Percentiles rank a stretch among this genome's conserved stretches.
Conservation (phyloP, 2,797 vertebrate species). For the Gymnothorax javanicus region DNA sequence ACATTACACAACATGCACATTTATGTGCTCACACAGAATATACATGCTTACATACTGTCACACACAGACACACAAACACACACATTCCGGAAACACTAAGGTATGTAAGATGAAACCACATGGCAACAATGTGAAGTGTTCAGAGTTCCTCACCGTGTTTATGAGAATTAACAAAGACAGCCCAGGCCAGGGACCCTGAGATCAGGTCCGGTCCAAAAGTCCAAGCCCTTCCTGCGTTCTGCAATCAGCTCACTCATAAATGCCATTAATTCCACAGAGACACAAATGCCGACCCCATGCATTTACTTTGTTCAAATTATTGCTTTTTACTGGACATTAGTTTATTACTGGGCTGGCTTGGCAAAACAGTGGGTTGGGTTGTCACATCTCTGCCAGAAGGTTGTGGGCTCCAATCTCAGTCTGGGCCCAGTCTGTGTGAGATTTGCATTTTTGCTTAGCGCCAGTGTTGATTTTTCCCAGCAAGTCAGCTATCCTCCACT, state of each 20-base stretch:
- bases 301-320: not conserved
- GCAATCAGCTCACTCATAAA: not conserved
- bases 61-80: not conserved
- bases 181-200: not conserved
- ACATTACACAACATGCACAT: too few species aligned
- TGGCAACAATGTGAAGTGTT: not conserved
- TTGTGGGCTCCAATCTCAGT: too few species aligned
- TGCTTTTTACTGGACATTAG: not conserved
- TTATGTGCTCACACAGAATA: too few species aligned
- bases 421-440: too few species aligned
- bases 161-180: not conserved
- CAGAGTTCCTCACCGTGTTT: not conserved
- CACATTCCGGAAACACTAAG: not conserved
- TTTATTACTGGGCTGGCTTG: too few species aligned
- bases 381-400: too few species aligned
- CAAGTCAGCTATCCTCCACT: too few species aligned
- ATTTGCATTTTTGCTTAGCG: too few species aligned
- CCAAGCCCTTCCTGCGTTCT: not conserved
- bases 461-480: too few species aligned
- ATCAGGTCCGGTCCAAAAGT: conserved; percentile 3
- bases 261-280: not conserved
- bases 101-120: not conserved
- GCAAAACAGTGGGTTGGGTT: too few species aligned
- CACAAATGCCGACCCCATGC: not conserved
- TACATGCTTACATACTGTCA: too few species aligned